Base-by-base conservation (phyloP, 1,140 invertebrate species). In the Akabosia matsudoensis region DNA sequence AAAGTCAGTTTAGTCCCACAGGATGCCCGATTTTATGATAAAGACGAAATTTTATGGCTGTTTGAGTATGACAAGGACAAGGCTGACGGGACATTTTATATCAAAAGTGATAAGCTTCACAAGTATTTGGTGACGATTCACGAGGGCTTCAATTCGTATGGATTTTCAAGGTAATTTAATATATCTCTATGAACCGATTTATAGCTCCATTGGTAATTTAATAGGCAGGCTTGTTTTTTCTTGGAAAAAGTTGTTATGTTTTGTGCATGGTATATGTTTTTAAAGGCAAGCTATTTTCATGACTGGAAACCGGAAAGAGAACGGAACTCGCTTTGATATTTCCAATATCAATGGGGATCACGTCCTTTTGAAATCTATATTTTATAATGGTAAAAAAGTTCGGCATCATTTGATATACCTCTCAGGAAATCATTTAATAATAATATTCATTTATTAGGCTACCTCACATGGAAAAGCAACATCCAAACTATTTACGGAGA, bases 41-140 rank as follows among this genome's bases (percentile, higher is more conserved):
- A 70, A 24, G 76, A 77, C 31, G 76, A 77, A 54, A 34, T 77
- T 22, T 37, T 34, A 7, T 77, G 76, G 76, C 28, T 51, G 1
- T 77, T 77, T 71, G 76, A 77, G 51, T 77, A 74, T 22, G 76
- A 77, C 37, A 77, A 77, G 73, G 76, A 77, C 16, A 74, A 74
- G 61, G 22, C 73, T 13, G 76, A 77, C 24, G 76, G 76, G 0
- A 74, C 76, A 10, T 77, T 74, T 52, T 70, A 70, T 33, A 71
- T 77, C 16, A 77, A 77, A 34, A 74, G 72, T 18, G 76, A 77
- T 45, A 77, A 77, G 31, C 31, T 77, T 13, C 72, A 77, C 18
- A 77, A 77, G 16, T 77, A 77, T 45, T 34, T 77, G 26, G 56
- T 77, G 10, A 74, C 76, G 0, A 71, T 77, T 52, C 76, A 77